These are phyloP conservation scores for Dendrolimus pini DNA, from an alignment of 2,888 invertebrate genomes.

Conservation along the genomic window DNA sequence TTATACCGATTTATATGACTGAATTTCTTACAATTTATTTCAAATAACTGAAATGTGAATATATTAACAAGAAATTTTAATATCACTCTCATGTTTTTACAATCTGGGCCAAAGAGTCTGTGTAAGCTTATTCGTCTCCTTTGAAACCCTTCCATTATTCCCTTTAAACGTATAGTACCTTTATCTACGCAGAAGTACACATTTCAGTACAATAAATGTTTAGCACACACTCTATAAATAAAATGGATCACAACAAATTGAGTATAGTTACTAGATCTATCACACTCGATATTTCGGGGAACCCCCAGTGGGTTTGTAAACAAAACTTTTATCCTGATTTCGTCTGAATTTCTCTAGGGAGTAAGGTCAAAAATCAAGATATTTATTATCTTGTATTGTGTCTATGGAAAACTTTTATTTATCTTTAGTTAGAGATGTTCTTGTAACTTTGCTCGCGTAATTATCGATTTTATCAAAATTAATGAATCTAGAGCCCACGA, in stretches of 20 bases:
- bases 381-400: not conserved
- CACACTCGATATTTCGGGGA: not conserved
- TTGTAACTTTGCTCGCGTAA: not conserved
- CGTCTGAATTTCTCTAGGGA: not conserved
- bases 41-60: no score
- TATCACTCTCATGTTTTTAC: no score
- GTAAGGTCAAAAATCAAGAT: not conserved
- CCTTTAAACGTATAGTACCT: no score
- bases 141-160: no score
- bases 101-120: no score
- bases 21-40: no score
- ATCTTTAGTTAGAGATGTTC: no score
- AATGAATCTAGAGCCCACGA: not conserved
- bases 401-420: not conserved
- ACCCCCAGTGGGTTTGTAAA: not conserved
- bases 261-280: conserved; percentile 3
- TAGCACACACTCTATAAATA: not conserved
- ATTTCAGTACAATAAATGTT: no score
- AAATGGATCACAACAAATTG: not conserved
- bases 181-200: no score
- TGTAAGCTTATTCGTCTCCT: no score
- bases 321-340: not conserved
- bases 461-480: not conserved
- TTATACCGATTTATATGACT: no score
- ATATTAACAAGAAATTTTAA: no score